phyloP scores from a whole-genome alignment of 2,888 invertebrate genomes.

The Gasteruption jaculator region DNA sequence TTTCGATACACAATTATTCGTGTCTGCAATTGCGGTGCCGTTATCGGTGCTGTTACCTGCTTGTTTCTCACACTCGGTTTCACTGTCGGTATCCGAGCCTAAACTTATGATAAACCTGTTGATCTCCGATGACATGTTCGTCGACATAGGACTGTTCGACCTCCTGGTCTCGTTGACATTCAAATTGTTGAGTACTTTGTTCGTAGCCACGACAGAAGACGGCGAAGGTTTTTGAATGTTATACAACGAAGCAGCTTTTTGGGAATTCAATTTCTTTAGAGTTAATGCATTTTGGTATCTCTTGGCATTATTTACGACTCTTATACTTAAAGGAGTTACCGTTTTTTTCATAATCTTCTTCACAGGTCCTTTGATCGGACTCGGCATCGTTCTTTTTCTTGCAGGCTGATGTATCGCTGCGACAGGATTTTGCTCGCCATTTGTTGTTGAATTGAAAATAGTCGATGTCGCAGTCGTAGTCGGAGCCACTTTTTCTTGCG shows the following conservation, averaged over 20 bases:
- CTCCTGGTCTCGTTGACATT: slow-evolving; percentile 27
- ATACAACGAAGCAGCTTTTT: slow-evolving; percentile 26
- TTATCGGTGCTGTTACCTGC: slow-evolving; percentile 7
- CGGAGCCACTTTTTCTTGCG: neutral
- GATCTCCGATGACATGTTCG: slow-evolving; percentile 23
- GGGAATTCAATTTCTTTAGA: slow-evolving; percentile 35
- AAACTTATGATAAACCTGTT: slow-evolving; percentile 41
- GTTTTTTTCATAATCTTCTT: slow-evolving; percentile 35
- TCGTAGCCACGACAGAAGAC: no score
- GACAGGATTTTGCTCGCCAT: slow-evolving; percentile 3
- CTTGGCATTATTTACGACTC: slow-evolving; percentile 42
- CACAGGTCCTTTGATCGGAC: slow-evolving; percentile 19
- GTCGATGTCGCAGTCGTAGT: neutral
- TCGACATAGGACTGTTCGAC: slow-evolving; percentile 26
- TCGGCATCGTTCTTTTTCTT: slow-evolving; percentile 23
- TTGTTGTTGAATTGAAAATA: neutral
- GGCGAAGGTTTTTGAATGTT: slow-evolving; percentile 22
- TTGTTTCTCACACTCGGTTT: slow-evolving; percentile 32
- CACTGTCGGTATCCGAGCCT: slow-evolving; percentile 43
- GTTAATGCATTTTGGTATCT: slow-evolving; percentile 36
- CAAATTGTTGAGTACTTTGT: slow-evolving; percentile 25
- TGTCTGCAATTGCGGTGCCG: no score
- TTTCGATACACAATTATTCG: no score
- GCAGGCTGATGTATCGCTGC: neutral
- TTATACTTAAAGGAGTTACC: slow-evolving; percentile 33